phyloP scores from a whole-genome alignment of 2,113 vertebrate genomes.

The Channa argus region DNA sequence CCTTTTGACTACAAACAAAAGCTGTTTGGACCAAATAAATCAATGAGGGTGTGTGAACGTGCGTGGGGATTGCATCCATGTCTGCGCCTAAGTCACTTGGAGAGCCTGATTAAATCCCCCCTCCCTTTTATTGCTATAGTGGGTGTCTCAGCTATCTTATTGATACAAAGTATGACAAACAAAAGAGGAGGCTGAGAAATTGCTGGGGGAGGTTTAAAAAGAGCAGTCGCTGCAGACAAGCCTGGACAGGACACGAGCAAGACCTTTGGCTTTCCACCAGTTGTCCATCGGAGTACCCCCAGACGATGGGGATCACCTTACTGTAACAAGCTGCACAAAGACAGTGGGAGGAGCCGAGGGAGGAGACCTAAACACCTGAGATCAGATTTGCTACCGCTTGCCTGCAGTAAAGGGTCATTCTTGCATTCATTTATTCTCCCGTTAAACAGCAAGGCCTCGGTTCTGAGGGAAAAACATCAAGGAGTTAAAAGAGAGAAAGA shows the following conservation, averaged over 20 bases:
- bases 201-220: conserved; percentile 53
- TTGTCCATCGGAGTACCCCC: conserved; percentile 49
- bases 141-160: conserved; percentile 26
- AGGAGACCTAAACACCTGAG: conserved; percentile 63
- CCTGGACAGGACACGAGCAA: conserved; percentile 74
- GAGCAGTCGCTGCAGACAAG: conserved; percentile 75
- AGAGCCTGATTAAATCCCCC: conserved; percentile 22
- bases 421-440: conserved; percentile 42
- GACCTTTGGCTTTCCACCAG: conserved; percentile 65
- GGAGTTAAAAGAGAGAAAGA: conserved; percentile 38
- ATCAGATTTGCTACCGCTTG: conserved; percentile 69
- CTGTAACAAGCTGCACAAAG: conserved; percentile 64
- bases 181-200: conserved; percentile 65
- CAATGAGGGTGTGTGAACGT: conserved; percentile 33
- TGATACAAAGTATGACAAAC: conserved; percentile 66
- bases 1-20: conserved; percentile 77
- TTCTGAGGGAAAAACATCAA: conserved; percentile 64
- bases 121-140: conserved; percentile 32
- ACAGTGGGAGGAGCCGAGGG: conserved; percentile 50
- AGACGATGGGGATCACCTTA: conserved; percentile 40
- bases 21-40: conserved; percentile 70
- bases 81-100: conserved; percentile 52
- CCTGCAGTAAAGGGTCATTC: conserved; percentile 51
- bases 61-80: conserved; percentile 36
- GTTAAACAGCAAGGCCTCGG: conserved; percentile 52